Conservation (phyloP, 2,797 vertebrate species). For the Heliangelus exortis region DNA sequence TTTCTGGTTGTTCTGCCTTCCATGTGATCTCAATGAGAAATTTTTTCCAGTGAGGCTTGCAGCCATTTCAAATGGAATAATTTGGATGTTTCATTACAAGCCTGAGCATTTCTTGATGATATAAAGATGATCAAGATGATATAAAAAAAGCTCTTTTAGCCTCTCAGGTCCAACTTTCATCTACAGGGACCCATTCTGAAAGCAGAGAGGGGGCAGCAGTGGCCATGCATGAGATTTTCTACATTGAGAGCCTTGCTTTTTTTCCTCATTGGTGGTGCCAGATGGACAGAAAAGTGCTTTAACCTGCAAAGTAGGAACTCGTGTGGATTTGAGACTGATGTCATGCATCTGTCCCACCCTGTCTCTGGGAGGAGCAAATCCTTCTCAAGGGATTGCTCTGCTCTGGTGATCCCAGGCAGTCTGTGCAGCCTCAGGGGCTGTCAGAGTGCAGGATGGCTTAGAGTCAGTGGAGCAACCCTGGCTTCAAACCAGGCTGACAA, state of each 20-base stretch:
- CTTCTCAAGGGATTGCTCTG: not conserved
- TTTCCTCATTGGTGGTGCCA: not conserved
- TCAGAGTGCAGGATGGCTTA: not conserved
- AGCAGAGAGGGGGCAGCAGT: not conserved
- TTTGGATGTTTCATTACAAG: not conserved
- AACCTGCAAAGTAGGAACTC: not conserved
- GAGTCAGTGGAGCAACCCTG: not conserved
- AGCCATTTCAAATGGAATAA: not conserved
- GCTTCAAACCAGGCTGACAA: not conserved
- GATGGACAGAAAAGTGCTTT: not conserved
- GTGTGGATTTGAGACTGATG: not conserved
- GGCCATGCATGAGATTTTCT: not conserved
- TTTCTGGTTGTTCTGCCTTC: not conserved
- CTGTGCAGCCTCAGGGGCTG: not conserved
- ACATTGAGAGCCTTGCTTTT: not conserved
- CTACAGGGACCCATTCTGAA: not conserved
- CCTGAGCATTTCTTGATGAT: not conserved
- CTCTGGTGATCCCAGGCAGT: not conserved
- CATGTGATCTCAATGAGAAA: not conserved
- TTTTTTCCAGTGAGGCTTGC: not conserved
- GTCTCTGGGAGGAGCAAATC: not conserved
- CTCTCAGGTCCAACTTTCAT: not conserved
- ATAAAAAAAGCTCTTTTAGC: not conserved
- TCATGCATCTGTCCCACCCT: not conserved
- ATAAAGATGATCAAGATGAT: not conserved